A percentile compares a stretch with the other conserved stretches of the same genome.
These are phyloP conservation scores for Styela clava DNA, from an alignment of 23 tunicate genomes.

Conservation along the genomic window DNA sequence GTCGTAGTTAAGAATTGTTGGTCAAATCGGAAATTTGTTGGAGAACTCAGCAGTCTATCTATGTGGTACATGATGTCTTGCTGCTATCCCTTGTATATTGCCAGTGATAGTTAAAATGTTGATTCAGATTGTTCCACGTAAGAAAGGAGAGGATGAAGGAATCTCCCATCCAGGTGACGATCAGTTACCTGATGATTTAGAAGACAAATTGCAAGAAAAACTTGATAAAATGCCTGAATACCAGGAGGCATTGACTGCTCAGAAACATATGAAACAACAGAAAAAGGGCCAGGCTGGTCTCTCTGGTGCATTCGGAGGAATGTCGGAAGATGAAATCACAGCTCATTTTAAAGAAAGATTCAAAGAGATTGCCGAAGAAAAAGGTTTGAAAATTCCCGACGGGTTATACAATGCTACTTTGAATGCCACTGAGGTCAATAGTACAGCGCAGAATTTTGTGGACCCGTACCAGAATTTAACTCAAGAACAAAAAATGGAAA, in stretches of 20 bases:
- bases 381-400: not conserved
- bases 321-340: not conserved
- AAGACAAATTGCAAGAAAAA: constrained; percentile 1
- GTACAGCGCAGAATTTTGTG: not conserved
- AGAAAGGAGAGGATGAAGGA: not conserved
- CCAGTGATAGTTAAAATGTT: no score
- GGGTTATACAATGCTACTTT: not conserved
- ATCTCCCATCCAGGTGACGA: not conserved
- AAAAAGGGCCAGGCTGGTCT: not conserved
- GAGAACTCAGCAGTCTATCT: no score
- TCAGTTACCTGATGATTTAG: constrained; percentile 16
- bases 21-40: no score
- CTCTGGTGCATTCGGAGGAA: not conserved
- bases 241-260: not conserved
- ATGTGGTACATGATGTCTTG: no score
- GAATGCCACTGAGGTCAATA: not conserved
- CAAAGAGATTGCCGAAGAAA: not conserved
- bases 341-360: not conserved
- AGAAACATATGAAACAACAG: no score
- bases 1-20: no score
- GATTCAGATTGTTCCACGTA: not conserved
- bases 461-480: not conserved
- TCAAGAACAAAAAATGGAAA: not conserved
- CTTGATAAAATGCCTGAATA: not conserved
- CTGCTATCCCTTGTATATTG: no score